These are phyloP conservation scores for Mareca penelope DNA, from an alignment of 2,797 vertebrate species.

Conservation along the genomic window DNA sequence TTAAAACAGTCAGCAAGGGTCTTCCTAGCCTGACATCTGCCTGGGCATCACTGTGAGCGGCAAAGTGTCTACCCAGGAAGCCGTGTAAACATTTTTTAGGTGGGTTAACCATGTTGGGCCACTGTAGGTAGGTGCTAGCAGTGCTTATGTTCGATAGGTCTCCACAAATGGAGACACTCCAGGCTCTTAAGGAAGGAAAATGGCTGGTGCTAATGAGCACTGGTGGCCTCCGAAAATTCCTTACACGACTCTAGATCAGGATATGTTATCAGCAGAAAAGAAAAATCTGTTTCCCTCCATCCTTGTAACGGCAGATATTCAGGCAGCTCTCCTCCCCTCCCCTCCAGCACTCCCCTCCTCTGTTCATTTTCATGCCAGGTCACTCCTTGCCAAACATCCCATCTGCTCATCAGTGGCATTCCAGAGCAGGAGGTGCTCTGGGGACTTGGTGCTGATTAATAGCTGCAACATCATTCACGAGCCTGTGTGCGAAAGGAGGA, in stretches of 20 bases:
- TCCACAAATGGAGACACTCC: not conserved
- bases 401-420: constrained; percentile 74
- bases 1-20: not conserved
- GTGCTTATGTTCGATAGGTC: not conserved
- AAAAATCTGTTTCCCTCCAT: not conserved
- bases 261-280: constrained; percentile 1
- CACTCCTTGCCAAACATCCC: constrained; percentile 72
- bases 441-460: constrained; percentile 68
- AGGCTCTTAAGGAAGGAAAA: not conserved
- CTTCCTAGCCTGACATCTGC: not conserved
- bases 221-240: not conserved
- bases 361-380: constrained; percentile 64
- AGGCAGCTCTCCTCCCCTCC: not conserved
- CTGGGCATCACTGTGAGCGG: not conserved
- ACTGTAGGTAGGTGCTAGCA: not conserved
- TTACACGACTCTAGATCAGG: not conserved
- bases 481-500: not conserved
- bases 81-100: not conserved
- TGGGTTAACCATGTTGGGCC: not conserved
- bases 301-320: constrained; percentile 8
- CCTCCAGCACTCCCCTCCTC: constrained; percentile 21
- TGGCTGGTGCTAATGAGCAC: not conserved
- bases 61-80: not conserved
- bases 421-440: constrained; percentile 60
- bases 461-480: constrained; percentile 25